These are phyloP conservation scores for Marcusenius ussheri DNA, from an alignment of 2,113 vertebrate genomes.

Conservation along the genomic window DNA sequence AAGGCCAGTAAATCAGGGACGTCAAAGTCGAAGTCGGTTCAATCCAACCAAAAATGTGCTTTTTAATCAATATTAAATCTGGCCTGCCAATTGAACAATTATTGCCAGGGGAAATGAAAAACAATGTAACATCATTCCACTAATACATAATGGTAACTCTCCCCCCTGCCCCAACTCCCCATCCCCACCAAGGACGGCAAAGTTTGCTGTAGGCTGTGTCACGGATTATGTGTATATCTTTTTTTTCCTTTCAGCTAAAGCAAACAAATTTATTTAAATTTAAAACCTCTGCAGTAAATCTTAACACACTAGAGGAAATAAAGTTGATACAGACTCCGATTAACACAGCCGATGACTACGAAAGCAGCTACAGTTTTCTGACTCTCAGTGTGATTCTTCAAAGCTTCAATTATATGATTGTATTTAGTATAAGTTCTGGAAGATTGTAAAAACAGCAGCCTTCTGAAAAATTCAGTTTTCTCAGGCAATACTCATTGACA, in stretches of 20 bases:
- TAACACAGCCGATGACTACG: neutral
- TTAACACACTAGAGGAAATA: neutral
- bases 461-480: neutral
- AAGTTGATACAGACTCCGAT: neutral
- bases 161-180: neutral
- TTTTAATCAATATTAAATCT: neutral
- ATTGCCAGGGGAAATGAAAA: neutral
- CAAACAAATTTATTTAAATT: neutral
- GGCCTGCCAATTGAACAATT: neutral
- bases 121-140: neutral
- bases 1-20: neutral
- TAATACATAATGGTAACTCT: neutral
- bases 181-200: neutral
- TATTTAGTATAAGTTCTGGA: neutral
- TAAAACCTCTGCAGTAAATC: neutral
- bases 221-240: neutral
- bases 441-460: neutral
- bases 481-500: neutral
- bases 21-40: neutral
- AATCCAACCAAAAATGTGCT: neutral
- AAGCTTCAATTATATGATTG: neutral
- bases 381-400: neutral
- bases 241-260: neutral
- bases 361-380: neutral
- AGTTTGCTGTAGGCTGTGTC: neutral